Evolutionary conservation across 2,797 vertebrate genomes (phyloP).

Genomic region (Delichon dasypus): DNA sequence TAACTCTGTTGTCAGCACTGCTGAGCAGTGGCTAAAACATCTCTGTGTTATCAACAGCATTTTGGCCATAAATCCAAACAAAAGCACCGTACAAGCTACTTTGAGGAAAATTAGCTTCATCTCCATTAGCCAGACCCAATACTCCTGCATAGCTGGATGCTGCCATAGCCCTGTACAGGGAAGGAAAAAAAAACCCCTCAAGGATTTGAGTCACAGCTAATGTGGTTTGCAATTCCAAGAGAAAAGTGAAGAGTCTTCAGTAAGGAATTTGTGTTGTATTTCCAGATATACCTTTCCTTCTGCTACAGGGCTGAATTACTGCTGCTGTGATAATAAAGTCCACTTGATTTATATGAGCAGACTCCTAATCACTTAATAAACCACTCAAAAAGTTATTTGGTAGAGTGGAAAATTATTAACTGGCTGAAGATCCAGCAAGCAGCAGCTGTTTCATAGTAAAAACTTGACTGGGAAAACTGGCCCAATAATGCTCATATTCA

Average conservation of each 20-base stretch:
- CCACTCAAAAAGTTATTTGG: background rate
- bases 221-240: background rate
- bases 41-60: background rate
- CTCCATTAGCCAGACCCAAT: background rate
- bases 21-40: background rate
- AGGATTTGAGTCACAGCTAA: background rate
- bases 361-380: slow-evolving; percentile 34
- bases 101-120: background rate
- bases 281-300: background rate
- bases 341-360: slow-evolving; percentile 18
- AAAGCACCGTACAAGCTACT: background rate
- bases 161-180: background rate
- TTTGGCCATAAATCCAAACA: background rate
- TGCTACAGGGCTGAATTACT: background rate
- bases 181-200: background rate
- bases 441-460: slow-evolving; percentile 15
- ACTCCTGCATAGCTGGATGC: background rate
- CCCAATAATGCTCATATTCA: background rate
- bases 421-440: slow-evolving; percentile 1
- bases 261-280: background rate
- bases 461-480: background rate
- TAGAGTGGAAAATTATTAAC: slow-evolving; percentile 24
- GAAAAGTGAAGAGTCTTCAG: background rate
- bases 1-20: background rate
- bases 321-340: background rate